Evolutionary conservation across 2,113 vertebrate genomes (phyloP).

Genomic region (Pogonocichla stellata): DNA sequence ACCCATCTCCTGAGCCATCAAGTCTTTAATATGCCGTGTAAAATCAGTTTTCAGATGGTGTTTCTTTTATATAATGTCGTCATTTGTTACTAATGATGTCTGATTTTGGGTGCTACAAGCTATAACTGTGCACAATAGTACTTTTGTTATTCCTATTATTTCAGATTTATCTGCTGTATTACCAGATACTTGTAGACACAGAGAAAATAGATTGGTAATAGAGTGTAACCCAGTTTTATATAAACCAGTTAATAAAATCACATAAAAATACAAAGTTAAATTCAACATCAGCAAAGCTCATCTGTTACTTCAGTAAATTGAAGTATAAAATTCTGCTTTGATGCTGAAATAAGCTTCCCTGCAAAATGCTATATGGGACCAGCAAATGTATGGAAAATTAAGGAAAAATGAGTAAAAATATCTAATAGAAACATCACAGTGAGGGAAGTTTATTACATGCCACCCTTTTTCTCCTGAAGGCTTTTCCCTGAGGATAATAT

Average conservation of each 20-base stretch:
- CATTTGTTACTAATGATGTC: conserved; percentile 54
- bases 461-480: background rate
- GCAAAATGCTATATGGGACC: background rate
- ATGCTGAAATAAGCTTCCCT: conserved; percentile 9
- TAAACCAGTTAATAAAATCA: conserved; percentile 17
- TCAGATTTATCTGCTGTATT: background rate
- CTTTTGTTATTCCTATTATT: conserved; percentile 37
- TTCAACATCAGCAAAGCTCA: background rate
- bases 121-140: conserved; percentile 3
- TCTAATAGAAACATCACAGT: background rate
- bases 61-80: conserved; percentile 27
- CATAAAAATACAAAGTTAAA: background rate
- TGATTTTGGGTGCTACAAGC: conserved; percentile 20
- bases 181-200: background rate
- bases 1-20: conserved; percentile 58
- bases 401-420: background rate
- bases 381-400: background rate
- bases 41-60: conserved; percentile 57
- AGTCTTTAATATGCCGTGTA: conserved; percentile 57
- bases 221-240: background rate
- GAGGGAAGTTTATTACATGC: background rate
- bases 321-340: background rate
- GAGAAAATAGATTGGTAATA: conserved; percentile 8
- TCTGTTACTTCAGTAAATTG: background rate
- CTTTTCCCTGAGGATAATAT: background rate